Evolutionary conservation across 2,113 vertebrate genomes (phyloP).

Genomic region (Pelmatolapia mariae): DNA sequence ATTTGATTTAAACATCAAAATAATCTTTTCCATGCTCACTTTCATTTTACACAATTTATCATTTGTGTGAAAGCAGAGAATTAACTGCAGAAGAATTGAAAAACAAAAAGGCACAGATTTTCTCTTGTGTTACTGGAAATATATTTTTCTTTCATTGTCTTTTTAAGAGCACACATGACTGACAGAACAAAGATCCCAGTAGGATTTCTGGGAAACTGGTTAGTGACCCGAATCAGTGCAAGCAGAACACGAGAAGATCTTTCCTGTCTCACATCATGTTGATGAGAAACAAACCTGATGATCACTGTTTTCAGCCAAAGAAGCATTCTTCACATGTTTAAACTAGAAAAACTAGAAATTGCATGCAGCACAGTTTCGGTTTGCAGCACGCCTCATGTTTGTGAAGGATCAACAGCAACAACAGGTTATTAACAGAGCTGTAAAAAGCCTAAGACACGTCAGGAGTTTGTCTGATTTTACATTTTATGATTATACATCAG

Average conservation of each 20-base stretch:
- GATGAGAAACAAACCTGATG: background rate
- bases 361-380: too few relatives aligned
- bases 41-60: background rate
- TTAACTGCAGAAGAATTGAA: background rate
- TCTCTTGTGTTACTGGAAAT: background rate
- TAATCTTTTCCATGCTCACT: accelerated
- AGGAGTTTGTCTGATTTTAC: too few relatives aligned
- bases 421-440: too few relatives aligned
- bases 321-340: too few relatives aligned
- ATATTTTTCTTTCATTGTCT: too few relatives aligned
- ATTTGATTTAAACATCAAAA: too few relatives aligned
- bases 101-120: background rate
- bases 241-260: accelerated
- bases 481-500: too few relatives aligned
- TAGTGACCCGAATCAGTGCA: background rate
- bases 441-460: too few relatives aligned
- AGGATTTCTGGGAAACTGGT: background rate
- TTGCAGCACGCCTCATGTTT: too few relatives aligned
- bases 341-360: too few relatives aligned
- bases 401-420: too few relatives aligned
- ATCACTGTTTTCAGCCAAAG: too few relatives aligned
- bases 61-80: background rate
- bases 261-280: background rate
- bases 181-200: background rate
- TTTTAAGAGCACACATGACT: background rate